These are phyloP conservation scores for Nibea albiflora DNA, from an alignment of 2,113 vertebrate species.

Conservation along the genomic window DNA sequence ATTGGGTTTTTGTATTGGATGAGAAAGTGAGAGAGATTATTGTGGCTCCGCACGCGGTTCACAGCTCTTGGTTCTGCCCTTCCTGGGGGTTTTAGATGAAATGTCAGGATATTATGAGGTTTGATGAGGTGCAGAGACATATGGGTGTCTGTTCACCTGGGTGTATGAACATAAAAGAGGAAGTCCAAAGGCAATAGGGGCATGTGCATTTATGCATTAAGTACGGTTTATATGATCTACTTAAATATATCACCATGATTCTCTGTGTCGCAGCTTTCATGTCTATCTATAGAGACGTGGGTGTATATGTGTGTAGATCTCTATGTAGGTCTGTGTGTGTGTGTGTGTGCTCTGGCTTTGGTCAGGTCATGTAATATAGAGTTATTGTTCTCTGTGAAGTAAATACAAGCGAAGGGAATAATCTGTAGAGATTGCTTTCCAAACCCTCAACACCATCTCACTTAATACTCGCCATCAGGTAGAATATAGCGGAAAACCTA, in stretches of 20 bases:
- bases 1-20: constrained; percentile 18
- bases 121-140: constrained; percentile 35
- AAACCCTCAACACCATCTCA: constrained; percentile 33
- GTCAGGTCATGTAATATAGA: constrained; percentile 58
- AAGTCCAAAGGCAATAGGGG: constrained; percentile 19
- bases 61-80: constrained; percentile 31
- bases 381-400: constrained; percentile 58
- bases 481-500: constrained; percentile 13
- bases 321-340: constrained; percentile 12
- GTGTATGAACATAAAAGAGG: constrained; percentile 46
- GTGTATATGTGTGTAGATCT: constrained; percentile 28
- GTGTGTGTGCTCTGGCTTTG: constrained; percentile 25
- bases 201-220: constrained; percentile 44
- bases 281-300: constrained; percentile 42
- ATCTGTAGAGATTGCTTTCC: constrained; percentile 59
- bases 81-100: constrained; percentile 48
- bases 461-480: constrained; percentile 24
- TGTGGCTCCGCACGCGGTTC: constrained; percentile 35
- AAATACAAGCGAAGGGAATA: constrained; percentile 58
- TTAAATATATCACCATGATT: constrained; percentile 46
- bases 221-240: constrained; percentile 42
- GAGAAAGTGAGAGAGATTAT: constrained; percentile 34
- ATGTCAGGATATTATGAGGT: constrained; percentile 55
- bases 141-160: constrained; percentile 13
- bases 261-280: constrained; percentile 32